Evolutionary conservation across 2,797 vertebrate species (phyloP).

Genomic region (Sebastiscus albofasciatus): DNA sequence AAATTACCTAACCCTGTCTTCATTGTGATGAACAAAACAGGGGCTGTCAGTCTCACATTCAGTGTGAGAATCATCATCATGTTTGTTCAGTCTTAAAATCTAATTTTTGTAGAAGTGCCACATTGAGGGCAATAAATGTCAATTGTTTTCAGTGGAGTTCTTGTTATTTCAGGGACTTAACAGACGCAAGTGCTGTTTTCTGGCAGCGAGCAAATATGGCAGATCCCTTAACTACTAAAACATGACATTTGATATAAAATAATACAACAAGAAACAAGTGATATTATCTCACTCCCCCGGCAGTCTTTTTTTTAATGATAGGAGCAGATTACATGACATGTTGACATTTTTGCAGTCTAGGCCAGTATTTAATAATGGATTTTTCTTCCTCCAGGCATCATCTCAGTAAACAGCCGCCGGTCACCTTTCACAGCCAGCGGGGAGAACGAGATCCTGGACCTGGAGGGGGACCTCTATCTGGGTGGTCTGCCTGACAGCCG

Average conservation of each 20-base stretch:
- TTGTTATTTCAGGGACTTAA: conserved; percentile 6
- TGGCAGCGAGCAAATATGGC: not conserved
- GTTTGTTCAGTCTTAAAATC: not conserved
- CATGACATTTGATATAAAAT: not conserved
- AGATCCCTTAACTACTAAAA: not conserved
- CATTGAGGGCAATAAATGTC: not conserved
- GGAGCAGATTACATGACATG: not conserved
- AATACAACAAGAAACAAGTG: not conserved
- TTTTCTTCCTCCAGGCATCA: conserved; percentile 86
- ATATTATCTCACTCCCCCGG: not conserved
- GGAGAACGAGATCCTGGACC: conserved; percentile 96
- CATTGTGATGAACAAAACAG: not conserved
- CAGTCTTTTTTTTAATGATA: not conserved
- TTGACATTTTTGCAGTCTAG: not conserved
- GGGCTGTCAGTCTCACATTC: not conserved
- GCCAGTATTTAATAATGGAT: conserved; percentile 13
- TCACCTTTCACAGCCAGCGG: conserved; percentile 95
- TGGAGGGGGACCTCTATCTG: conserved; percentile 96
- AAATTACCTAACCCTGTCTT: not conserved
- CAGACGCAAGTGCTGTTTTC: not conserved
- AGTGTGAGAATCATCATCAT: not conserved
- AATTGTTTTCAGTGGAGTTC: not conserved
- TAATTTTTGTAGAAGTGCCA: not conserved
- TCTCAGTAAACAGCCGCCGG: conserved; percentile 95
- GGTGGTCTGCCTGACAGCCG: conserved; percentile 94